Evolutionary conservation across 1,140 invertebrate species (phyloP).

Genomic region (Camponotus vicinus): DNA sequence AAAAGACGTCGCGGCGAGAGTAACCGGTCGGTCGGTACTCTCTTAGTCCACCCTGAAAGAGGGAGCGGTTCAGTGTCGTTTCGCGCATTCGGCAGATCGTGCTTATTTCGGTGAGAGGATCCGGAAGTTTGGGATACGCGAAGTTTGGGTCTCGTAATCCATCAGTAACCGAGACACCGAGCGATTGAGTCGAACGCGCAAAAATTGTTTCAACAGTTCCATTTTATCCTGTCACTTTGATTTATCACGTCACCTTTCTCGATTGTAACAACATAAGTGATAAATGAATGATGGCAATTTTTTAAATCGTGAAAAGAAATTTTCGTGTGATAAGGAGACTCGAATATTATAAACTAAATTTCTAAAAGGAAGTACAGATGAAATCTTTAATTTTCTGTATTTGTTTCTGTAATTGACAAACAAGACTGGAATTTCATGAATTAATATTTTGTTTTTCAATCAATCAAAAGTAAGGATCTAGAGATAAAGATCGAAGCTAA

Average conservation of each 20-base stretch:
- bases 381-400: background rate
- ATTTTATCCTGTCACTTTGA: constrained; percentile 3
- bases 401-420: background rate
- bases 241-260: constrained; percentile 11
- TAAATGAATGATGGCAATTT: background rate
- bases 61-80: constrained; percentile 71
- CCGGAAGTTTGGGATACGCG: too few relatives aligned
- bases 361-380: background rate
- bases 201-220: background rate
- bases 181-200: background rate
- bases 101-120: background rate
- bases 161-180: background rate
- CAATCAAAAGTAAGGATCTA: background rate
- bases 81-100: constrained; percentile 15
- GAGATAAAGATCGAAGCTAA: background rate
- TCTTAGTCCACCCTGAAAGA: constrained; percentile 69
- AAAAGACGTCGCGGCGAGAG: constrained; percentile 76
- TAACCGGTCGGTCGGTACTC: constrained; percentile 58
- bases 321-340: background rate
- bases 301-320: constrained; percentile 2
- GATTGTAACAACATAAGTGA: constrained; percentile 13
- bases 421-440: background rate
- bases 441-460: background rate
- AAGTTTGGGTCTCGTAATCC: background rate
- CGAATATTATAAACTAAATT: background rate